These are phyloP conservation scores for Sebastiscus tertius DNA, from an alignment of 2,797 vertebrate species.

Conservation along the genomic window DNA sequence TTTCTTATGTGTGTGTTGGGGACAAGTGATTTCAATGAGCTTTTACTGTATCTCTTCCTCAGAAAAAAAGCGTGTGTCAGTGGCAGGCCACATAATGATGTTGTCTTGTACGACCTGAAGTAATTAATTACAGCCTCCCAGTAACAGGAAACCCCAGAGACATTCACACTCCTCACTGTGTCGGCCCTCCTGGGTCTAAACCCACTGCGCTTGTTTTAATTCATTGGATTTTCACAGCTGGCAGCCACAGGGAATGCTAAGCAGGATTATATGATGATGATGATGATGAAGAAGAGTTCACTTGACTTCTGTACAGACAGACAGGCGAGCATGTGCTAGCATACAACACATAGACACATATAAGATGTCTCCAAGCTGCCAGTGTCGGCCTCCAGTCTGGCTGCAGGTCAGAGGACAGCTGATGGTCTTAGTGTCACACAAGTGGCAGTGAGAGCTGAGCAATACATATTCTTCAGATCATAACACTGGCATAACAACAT, in stretches of 20 bases:
- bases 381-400: background rate
- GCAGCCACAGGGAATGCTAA: slow-evolving; percentile 24
- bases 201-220: slow-evolving; percentile 26
- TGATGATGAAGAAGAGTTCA: slow-evolving; percentile 14
- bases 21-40: background rate
- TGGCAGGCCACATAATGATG: slow-evolving; percentile 23
- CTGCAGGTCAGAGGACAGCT: background rate
- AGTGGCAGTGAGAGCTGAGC: background rate
- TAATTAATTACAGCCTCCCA: slow-evolving; percentile 28
- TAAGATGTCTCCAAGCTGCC: slow-evolving; percentile 31
- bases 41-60: background rate
- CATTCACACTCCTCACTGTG: background rate
- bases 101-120: slow-evolving; percentile 39
- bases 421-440: background rate
- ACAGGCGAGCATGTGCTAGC: slow-evolving; percentile 17
- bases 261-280: slow-evolving; percentile 4
- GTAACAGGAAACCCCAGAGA: slow-evolving; percentile 21
- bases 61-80: background rate
- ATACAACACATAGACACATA: background rate
- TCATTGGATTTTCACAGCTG: slow-evolving; percentile 45
- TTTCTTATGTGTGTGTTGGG: background rate
- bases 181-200: slow-evolving; percentile 6
- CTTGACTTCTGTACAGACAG: slow-evolving; percentile 10
- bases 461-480: background rate
- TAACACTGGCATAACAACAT: background rate